These are phyloP conservation scores for Tillus elongatus DNA, from an alignment of 2,888 invertebrate genomes.

Conservation along the genomic window DNA sequence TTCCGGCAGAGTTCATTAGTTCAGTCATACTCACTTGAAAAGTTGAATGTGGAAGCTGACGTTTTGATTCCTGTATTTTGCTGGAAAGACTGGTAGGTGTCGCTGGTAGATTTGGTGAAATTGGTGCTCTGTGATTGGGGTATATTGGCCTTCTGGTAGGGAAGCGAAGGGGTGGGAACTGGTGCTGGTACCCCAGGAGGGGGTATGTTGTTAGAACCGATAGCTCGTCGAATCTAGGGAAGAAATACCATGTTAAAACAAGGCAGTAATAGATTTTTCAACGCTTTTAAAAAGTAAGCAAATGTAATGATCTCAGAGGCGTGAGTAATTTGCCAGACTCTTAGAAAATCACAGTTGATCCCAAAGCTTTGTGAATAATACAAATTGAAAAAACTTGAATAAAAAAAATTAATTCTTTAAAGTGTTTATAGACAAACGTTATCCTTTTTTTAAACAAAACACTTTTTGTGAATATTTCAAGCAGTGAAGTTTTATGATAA, in stretches of 20 bases:
- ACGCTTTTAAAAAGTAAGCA: background rate
- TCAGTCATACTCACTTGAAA: conserved; percentile 35
- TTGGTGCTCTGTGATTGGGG: conserved; percentile 58
- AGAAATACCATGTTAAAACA: background rate
- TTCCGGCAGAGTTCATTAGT: conserved; percentile 30
- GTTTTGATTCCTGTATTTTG: conserved; percentile 47
- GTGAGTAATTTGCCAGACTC: background rate
- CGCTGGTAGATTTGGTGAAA: conserved; percentile 33
- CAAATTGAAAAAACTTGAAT: too few species aligned
- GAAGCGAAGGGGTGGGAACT: conserved; percentile 52
- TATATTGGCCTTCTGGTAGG: conserved; percentile 37
- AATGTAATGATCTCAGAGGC: background rate
- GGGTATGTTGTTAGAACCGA: conserved; percentile 53
- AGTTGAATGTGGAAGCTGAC: conserved; percentile 48
- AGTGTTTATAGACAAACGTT: too few species aligned
- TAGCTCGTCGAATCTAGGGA: conserved; percentile 46
- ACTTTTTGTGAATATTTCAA: too few species aligned
- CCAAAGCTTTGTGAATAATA: too few species aligned
- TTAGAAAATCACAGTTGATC: conserved; percentile 6
- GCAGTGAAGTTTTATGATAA: too few species aligned
- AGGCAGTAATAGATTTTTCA: background rate
- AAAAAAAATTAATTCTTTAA: too few species aligned
- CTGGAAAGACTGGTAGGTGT: too few species aligned
- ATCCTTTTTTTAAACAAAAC: too few species aligned
- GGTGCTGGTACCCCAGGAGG: conserved; percentile 66